Evolutionary conservation across 1,140 invertebrate genomes (phyloP), one percentile per base, ranked within the genome.

Genomic region (Matsumurasca onukii): DNA sequence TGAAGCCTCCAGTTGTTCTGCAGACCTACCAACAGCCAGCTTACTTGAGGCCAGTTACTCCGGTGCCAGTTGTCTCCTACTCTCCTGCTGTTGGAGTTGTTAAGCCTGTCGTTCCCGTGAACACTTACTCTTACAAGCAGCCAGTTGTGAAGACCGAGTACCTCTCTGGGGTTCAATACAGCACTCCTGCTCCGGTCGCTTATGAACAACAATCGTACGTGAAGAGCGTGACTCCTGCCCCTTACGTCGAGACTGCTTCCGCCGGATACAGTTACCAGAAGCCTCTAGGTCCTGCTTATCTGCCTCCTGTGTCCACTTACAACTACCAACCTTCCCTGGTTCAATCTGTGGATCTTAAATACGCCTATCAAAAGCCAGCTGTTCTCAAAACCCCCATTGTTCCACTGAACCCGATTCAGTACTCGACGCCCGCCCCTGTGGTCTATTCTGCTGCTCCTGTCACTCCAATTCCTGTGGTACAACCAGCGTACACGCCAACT

Each of bases 291-390:
- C 59, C 59, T 20, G 29, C 24, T 9, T 63, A 63, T 29, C 27
- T 31, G 31, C 29, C 29, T 31, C 25, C 27, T 31, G 20, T 63
- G 17, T 22, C 62, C 15, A 22, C 70, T n/a, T 68, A 57, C 15
- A 30, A 76, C 75, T 24, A 76, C 80, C 31, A 80, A 31, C 24
- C 45, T 49, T 25, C 66, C n/a, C 25, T 22, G 3, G 25, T 62
- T 1, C 30, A 62, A 31, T 49, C 64, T n/a, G 39, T 66, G 12
- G 49, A 66, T 52, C 24, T 66, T 29, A 57, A 62, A 25, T 68
- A 68, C 27, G 45, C 67, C 1, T 68, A 68, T 63, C 52, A 25
- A 20, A 66, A 34, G 22, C 66, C 59, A 3, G 27, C 45, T 34
- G 67, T 61, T 39, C 39, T 68, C 1, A 62, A 57, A 31, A 71